Base-by-base conservation (phyloP, 2,113 vertebrate species). In the Sphaerodactylus townsendi region DNA sequence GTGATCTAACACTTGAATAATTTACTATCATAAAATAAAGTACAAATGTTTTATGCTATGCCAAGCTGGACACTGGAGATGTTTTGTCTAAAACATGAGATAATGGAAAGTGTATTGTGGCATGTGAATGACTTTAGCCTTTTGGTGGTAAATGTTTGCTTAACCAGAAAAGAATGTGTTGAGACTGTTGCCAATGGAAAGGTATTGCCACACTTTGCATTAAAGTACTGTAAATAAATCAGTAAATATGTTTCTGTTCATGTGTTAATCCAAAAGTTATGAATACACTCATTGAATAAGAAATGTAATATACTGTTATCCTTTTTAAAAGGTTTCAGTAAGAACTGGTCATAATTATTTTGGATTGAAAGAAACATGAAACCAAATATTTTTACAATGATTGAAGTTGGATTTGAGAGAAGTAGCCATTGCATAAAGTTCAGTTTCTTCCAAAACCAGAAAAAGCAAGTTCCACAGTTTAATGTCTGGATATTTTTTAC, bases 71-170 rank as follows among this genome's bases (percentile, higher is more conserved):
- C 73, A 4, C 84, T 91, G 83, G 89, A 93, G 79, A 89, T 93
- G 91, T 89, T 90, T 92, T 93, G 92, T 94, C 93, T 95, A 94
- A 92, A 93, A 87, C 86, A 95, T 90, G 89, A 93, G 92, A 93
- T 94, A 94, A 91, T 93, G 88, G 91, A 95, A 95, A 93, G 79
- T 93, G 85, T 92, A 92, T 87, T 90, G 87, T 95, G 92, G 91
- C 91, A 91, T 94, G 92, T 92, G 92, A 91, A 92, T 91, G 91
- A 83, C 90, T 93, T 92, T 92, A 92, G 75, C 84, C 83, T 94
- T 85, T 92, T 94, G 82, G 89, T 94, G 91, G 87, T 91, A 93
- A 92, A 90, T 86, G 76, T 91, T 95, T 95, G 90, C 92, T 92
- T 95, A 93, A 94, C 82, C 82, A 92, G 85, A 91, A 92, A 95